Percentiles rank a stretch among this genome's conserved stretches.
phyloP scores from a whole-genome alignment of 2,888 invertebrate species.

The Dinocampus coccinellae region DNA sequence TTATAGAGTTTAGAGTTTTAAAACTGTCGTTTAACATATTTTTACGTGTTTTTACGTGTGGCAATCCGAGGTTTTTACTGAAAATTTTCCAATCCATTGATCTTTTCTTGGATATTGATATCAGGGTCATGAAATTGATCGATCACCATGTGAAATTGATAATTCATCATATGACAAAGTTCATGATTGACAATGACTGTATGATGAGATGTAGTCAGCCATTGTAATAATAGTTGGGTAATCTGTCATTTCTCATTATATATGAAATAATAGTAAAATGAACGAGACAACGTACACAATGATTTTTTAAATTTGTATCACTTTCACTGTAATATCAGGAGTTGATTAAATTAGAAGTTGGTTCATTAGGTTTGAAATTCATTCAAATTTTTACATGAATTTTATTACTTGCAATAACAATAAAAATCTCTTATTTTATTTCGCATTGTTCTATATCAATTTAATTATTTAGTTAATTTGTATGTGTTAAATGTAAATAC shows the following conservation, averaged over 20 bases:
- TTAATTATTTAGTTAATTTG: not conserved
- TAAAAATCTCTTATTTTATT: too few relatives aligned
- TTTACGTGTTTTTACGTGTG: not conserved
- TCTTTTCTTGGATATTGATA: not conserved
- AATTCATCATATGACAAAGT: conserved; percentile 7
- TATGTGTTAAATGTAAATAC: not conserved
- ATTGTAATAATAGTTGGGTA: conserved; percentile 17
- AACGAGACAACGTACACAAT: conserved; percentile 24
- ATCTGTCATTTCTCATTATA: conserved; percentile 51
- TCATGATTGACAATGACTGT: conserved; percentile 2
- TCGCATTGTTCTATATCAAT: not conserved
- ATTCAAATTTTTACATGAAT: too few relatives aligned
- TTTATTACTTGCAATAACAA: too few relatives aligned
- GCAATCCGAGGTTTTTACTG: conserved; percentile 17
- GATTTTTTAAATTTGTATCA: conserved; percentile 54
- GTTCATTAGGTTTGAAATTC: too few relatives aligned
- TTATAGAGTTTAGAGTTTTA: not conserved
- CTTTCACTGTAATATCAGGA: conserved; percentile 46
- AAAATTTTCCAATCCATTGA: conserved; percentile 25
- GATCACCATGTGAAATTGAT: conserved; percentile 10
- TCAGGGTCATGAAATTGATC: conserved; percentile 19
- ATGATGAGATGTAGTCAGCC: not conserved
- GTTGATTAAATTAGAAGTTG: conserved; percentile 58
- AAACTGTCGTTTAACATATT: conserved; percentile 10
- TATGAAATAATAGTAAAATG: conserved; percentile 35